These are phyloP conservation scores for Eidolon dupreanum DNA, from an alignment of 2,797 vertebrate genomes.

Conservation along the genomic window DNA sequence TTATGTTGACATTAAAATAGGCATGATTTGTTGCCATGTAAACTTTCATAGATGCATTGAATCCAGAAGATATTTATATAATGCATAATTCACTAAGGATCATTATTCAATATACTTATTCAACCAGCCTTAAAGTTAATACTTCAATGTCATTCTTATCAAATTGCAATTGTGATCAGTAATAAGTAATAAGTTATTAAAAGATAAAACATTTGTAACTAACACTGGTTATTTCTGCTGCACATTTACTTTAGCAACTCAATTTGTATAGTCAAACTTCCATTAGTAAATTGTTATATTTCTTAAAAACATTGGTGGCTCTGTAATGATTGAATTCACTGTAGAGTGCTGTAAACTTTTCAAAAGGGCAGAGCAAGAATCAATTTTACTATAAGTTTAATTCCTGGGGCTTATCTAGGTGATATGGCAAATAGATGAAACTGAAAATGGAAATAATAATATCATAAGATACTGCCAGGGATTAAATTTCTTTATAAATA, in stretches of 20 bases:
- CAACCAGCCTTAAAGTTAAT: conserved; percentile 59
- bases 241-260: conserved; percentile 40
- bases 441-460: neutral
- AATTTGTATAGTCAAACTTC: neutral
- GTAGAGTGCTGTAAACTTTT: neutral
- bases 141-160: conserved; percentile 70
- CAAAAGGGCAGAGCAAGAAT: neutral
- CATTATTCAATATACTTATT: conserved; percentile 75
- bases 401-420: neutral
- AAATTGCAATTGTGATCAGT: conserved; percentile 73
- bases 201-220: conserved; percentile 22
- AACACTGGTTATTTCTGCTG: neutral
- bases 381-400: conserved; percentile 16
- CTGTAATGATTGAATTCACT: neutral
- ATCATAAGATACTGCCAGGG: neutral
- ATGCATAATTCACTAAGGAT: conserved; percentile 62
- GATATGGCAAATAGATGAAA: neutral
- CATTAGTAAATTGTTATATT: neutral
- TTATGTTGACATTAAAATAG: conserved; percentile 73
- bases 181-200: conserved; percentile 55
- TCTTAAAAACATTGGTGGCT: neutral
- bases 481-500: neutral
- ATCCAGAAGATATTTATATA: conserved; percentile 50
- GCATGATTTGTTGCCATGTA: conserved; percentile 71
- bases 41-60: conserved; percentile 39